phyloP scores from a whole-genome alignment of 35 echinoderm and acorn worm genomes.

The Patiria miniata region DNA sequence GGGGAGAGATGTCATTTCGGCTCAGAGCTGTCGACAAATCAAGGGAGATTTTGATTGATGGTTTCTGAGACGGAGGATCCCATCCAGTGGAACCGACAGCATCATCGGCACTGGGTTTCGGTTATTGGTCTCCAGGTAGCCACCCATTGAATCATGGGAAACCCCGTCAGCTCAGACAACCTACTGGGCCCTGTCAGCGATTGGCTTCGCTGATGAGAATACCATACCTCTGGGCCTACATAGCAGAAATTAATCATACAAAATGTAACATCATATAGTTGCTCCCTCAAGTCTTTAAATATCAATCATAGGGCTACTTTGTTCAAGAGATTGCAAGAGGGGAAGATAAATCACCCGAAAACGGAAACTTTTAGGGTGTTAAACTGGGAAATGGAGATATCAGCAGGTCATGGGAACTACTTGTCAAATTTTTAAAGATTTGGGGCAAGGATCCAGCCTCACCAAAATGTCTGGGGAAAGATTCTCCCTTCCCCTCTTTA shows the following conservation, averaged over 20 bases:
- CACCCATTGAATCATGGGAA: not conserved
- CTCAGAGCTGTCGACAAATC: not conserved
- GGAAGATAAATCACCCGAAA: not conserved
- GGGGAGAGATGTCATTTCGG: not conserved
- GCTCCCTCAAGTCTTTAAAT: conserved; percentile 18
- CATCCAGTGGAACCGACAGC: not conserved
- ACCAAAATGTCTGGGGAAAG: too few species aligned
- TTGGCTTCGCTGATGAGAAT: conserved; percentile 5
- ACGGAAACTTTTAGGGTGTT: not conserved
- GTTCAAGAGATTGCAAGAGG: not conserved
- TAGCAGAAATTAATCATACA: conserved; percentile 10
- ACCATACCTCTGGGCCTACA: not conserved
- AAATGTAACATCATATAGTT: conserved; percentile 12
- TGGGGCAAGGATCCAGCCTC: too few species aligned
- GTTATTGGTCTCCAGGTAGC: conserved; percentile 10
- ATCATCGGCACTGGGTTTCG: not conserved
- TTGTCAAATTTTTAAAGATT: too few species aligned
- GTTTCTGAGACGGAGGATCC: not conserved
- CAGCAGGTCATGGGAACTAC: conserved; percentile 16
- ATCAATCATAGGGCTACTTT: not conserved
- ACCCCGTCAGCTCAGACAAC: not conserved
- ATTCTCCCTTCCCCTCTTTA: too few species aligned
- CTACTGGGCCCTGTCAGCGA: not conserved
- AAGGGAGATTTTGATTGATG: conserved; percentile 21
- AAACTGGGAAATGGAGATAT: not conserved